These are phyloP conservation scores for Caenorhabditis doughertyi DNA, from an alignment of 2,888 invertebrate species.

Conservation along the genomic window DNA sequence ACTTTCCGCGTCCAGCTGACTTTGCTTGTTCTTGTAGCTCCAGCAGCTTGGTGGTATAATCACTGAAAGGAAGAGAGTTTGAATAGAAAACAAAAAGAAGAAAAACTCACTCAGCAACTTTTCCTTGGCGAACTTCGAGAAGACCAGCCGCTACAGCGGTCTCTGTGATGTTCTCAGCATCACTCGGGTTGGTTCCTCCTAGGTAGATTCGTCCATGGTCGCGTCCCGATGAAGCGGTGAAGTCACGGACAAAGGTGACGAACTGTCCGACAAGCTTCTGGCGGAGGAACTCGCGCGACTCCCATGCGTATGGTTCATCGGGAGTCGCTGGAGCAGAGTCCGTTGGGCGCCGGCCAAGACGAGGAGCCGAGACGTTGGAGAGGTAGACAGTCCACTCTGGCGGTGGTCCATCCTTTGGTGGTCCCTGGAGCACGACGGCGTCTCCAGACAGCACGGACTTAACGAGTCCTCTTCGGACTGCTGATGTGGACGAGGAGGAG, in stretches of 20 bases:
- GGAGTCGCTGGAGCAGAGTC: conserved; percentile 83
- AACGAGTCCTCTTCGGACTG: conserved; percentile 71
- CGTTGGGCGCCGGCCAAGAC: conserved; percentile 89
- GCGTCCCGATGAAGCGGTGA: conserved; percentile 90
- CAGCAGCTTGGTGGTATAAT: conserved; percentile 85
- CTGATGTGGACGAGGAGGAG: conserved; percentile 37
- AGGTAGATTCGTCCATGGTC: conserved; percentile 88
- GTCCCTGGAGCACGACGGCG: conserved; percentile 92
- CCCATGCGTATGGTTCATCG: conserved; percentile 92
- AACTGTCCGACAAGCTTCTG: conserved; percentile 90
- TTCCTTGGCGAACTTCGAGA: conserved; percentile 87
- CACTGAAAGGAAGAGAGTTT: conserved; percentile 81
- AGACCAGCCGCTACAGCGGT: conserved; percentile 92
- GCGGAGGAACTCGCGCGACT: conserved; percentile 94
- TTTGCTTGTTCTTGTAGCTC: conserved; percentile 94
- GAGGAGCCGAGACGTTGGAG: conserved; percentile 93
- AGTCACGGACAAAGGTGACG: conserved; percentile 90
- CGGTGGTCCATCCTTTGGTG: conserved; percentile 88
- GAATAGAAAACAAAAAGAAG: neutral
- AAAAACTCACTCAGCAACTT: conserved; percentile 79
- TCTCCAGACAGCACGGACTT: conserved; percentile 93
- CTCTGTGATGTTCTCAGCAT: conserved; percentile 93
- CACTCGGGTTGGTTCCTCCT: conserved; percentile 83
- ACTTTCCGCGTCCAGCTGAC: conserved; percentile 90
- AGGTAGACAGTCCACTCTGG: conserved; percentile 92